Percentiles rank a stretch among this genome's conserved stretches.
Evolutionary conservation across 2,888 invertebrate species (phyloP).

Genomic region (Alviniconcha strummeri): DNA sequence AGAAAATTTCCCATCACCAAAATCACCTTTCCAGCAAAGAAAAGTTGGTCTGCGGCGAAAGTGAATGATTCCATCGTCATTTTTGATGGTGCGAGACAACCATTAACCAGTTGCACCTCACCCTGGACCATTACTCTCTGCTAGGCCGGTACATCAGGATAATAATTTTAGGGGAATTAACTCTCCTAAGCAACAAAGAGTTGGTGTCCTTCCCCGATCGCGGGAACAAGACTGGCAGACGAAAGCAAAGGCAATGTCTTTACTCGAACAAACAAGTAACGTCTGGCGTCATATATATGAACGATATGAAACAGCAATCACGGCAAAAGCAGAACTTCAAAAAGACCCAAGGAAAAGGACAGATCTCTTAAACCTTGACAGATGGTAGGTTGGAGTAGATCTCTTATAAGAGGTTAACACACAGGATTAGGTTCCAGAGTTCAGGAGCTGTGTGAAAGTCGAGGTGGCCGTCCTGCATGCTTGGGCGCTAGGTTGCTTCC

Average conservation of each 20-base stretch:
- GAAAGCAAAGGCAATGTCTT: not conserved
- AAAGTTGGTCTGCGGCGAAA: not conserved
- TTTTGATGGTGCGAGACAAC: not conserved
- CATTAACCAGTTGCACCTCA: too few species aligned
- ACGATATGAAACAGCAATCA: conserved; percentile 6
- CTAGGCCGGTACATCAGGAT: too few species aligned
- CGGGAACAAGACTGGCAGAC: not conserved
- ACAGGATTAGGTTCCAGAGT: too few species aligned
- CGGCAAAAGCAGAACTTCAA: conserved; percentile 1
- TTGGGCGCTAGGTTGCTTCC: too few species aligned
- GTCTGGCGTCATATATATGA: conserved; percentile 11
- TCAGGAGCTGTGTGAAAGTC: too few species aligned
- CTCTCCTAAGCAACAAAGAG: too few species aligned
- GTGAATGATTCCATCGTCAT: not conserved
- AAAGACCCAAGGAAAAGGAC: conserved; percentile 12
- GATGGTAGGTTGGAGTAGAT: not conserved
- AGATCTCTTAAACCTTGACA: not conserved
- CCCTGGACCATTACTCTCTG: too few species aligned
- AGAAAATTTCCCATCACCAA: too few species aligned
- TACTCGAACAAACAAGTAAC: not conserved
- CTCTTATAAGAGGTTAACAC: too few species aligned
- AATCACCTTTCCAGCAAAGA: not conserved
- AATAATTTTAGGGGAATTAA: too few species aligned
- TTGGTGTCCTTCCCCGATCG: too few species aligned
- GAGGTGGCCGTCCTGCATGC: too few species aligned